Conservation (phyloP, 2,888 invertebrate species). For the Plebejus argus region DNA sequence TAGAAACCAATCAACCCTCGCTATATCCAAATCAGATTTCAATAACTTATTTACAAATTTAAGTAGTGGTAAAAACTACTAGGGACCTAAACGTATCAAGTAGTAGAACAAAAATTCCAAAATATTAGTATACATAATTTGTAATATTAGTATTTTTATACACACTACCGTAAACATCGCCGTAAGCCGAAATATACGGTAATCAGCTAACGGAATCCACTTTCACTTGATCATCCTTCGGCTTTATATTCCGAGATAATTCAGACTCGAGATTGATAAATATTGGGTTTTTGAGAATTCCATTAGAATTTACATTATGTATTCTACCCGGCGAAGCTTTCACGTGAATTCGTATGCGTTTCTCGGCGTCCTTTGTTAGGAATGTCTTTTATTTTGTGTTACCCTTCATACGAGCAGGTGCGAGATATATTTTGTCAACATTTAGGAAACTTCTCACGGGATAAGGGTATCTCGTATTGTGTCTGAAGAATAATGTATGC, state of each 20-base stretch:
- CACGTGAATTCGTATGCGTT: slow-evolving; percentile 30
- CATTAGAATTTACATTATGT: slow-evolving; percentile 26
- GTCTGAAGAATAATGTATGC: slow-evolving; percentile 3
- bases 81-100: too few relatives aligned
- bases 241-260: slow-evolving; percentile 21
- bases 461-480: slow-evolving; percentile 33
- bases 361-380: slow-evolving; percentile 38
- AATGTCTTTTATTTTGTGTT: slow-evolving; percentile 38
- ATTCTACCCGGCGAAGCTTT: slow-evolving; percentile 17
- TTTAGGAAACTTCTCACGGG: slow-evolving; percentile 43
- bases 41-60: not conserved
- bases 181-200: not conserved
- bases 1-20: not conserved
- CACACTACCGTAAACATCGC: not conserved
- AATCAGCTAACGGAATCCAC: slow-evolving; percentile 11
- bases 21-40: not conserved
- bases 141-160: not conserved
- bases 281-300: slow-evolving; percentile 20
- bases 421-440: slow-evolving; percentile 40
- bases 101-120: not conserved
- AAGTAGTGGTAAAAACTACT: too few relatives aligned
- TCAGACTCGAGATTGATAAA: slow-evolving; percentile 15
- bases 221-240: slow-evolving; percentile 13
- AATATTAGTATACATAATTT: not conserved
- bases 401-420: slow-evolving; percentile 42